These are phyloP conservation scores for Tenthredo distinguenda DNA, from an alignment of 2,888 invertebrate species.

Conservation along the genomic window DNA sequence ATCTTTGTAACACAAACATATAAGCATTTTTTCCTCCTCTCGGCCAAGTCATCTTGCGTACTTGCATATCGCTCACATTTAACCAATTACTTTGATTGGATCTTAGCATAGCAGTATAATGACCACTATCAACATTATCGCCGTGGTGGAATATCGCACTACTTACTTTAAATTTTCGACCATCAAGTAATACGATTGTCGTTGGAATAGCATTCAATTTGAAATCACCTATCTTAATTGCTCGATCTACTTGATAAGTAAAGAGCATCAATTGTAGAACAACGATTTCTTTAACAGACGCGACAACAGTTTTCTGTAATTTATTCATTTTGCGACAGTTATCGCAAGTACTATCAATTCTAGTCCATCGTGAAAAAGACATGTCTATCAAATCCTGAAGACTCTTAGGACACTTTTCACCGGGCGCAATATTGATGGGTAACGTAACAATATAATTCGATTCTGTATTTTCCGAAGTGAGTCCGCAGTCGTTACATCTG, in stretches of 20 bases:
- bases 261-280: background rate
- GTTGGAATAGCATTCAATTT: slow-evolving; percentile 41
- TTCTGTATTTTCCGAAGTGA: background rate
- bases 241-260: background rate
- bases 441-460: background rate
- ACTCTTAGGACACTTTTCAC: background rate
- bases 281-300: background rate
- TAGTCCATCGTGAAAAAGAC: slow-evolving; percentile 21
- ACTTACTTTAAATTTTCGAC: slow-evolving; percentile 13
- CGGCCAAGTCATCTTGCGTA: slow-evolving; percentile 47
- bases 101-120: slow-evolving; percentile 48
- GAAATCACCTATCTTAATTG: background rate
- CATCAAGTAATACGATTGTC: background rate
- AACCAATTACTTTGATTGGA: background rate
- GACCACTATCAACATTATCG: slow-evolving; percentile 24
- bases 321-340: background rate
- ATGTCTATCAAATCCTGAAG: slow-evolving; percentile 34
- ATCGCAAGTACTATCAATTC: slow-evolving; percentile 6
- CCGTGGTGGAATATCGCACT: slow-evolving; percentile 51
- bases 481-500: slow-evolving; percentile 1
- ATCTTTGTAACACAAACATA: slow-evolving; percentile 31
- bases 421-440: background rate
- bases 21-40: slow-evolving; percentile 41
- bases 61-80: background rate
- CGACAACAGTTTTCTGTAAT: background rate